These are phyloP conservation scores for Antheraea pernyi DNA, from an alignment of 1,140 invertebrate species.

Conservation along the genomic window DNA sequence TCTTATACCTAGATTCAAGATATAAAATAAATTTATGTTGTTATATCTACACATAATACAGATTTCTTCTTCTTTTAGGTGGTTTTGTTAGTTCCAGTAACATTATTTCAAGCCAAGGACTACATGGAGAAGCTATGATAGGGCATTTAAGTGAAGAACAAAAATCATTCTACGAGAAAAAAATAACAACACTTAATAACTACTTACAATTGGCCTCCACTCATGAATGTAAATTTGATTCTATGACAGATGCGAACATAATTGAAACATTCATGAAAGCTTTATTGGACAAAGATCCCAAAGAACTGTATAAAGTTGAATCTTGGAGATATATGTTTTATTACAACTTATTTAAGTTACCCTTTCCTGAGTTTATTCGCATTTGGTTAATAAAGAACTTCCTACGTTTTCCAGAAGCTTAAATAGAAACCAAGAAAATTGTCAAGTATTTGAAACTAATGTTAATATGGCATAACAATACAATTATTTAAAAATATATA, in stretches of 20 bases:
- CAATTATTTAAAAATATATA: too few species aligned
- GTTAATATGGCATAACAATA: too few species aligned
- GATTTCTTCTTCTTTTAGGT: slow-evolving; percentile 35
- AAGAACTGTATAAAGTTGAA: slow-evolving; percentile 63
- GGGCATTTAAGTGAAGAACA: slow-evolving; percentile 58
- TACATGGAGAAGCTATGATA: slow-evolving; percentile 44
- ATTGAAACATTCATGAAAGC: slow-evolving; percentile 63
- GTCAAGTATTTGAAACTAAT: too few species aligned
- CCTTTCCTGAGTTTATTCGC: slow-evolving; percentile 47
- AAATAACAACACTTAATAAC: slow-evolving; percentile 45
- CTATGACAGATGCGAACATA: slow-evolving; percentile 57
- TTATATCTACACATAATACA: too few species aligned
- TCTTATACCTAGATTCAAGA: too few species aligned
- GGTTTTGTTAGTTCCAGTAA: slow-evolving; percentile 62
- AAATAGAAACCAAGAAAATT: background rate
- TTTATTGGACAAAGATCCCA: slow-evolving; percentile 48
- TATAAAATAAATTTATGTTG: too few species aligned
- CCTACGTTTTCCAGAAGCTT: slow-evolving; percentile 45
- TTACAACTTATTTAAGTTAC: slow-evolving; percentile 64
- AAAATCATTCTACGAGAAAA: slow-evolving; percentile 47
- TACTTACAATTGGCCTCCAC: slow-evolving; percentile 42
- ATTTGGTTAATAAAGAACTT: slow-evolving; percentile 59
- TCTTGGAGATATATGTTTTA: slow-evolving; percentile 69
- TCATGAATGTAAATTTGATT: slow-evolving; percentile 46
- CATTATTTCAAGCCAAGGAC: slow-evolving; percentile 45